Percentiles rank a stretch among this genome's conserved stretches.
These are phyloP conservation scores for Sitta carolinensis DNA, from an alignment of 2,797 vertebrate species.

Conservation along the genomic window DNA sequence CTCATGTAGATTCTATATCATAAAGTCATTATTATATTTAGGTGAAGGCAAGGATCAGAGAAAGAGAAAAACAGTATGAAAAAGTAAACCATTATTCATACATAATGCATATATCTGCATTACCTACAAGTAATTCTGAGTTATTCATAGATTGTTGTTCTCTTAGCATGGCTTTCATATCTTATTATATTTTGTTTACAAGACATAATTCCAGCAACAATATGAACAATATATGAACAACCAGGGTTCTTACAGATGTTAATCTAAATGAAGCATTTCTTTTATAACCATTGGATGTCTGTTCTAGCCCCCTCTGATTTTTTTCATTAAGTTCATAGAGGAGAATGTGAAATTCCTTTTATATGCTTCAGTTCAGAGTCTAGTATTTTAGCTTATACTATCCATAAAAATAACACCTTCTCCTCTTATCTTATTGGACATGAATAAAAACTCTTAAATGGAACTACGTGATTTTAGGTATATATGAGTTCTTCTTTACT, in stretches of 20 bases:
- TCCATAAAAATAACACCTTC: not conserved
- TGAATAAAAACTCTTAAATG: not conserved
- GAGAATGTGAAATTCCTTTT: not conserved
- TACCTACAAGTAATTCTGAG: not conserved
- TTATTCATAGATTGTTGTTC: not conserved
- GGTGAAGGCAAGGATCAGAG: not conserved
- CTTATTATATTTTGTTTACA: not conserved
- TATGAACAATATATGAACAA: not conserved
- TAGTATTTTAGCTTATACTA: not conserved
- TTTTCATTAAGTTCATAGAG: not conserved
- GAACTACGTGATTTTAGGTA: not conserved
- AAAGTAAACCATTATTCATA: not conserved
- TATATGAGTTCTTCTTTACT: not conserved
- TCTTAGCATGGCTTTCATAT: not conserved
- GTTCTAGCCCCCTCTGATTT: not conserved
- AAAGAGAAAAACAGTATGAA: not conserved
- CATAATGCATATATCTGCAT: not conserved
- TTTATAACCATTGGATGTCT: not conserved
- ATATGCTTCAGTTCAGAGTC: not conserved
- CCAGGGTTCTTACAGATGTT: not conserved
- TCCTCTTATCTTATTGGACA: not conserved
- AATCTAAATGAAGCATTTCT: not conserved
- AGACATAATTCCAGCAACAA: not conserved
- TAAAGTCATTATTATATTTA: not conserved
- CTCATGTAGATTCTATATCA: not conserved